These are phyloP conservation scores for Cotesia vestalis DNA, from an alignment of 1,140 invertebrate genomes.

Conservation along the genomic window DNA sequence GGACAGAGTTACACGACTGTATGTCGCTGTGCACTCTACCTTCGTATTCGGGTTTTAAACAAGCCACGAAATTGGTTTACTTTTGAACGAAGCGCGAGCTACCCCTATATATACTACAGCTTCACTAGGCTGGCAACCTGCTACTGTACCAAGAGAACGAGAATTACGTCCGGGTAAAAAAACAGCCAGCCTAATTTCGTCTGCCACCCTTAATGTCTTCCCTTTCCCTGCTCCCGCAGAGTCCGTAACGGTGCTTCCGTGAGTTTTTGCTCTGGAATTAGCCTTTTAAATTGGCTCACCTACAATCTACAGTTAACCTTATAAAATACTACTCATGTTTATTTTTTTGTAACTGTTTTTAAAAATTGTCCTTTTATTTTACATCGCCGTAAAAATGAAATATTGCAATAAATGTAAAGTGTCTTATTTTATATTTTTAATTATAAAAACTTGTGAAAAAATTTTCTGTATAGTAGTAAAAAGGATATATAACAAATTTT, in stretches of 20 bases:
- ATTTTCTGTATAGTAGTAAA: too few relatives aligned
- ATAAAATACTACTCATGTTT: background rate
- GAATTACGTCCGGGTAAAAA: slow-evolving; percentile 23
- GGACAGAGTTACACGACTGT: slow-evolving; percentile 47
- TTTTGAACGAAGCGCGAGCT: slow-evolving; percentile 46
- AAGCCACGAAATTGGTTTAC: slow-evolving; percentile 67
- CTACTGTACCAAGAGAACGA: background rate
- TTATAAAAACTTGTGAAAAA: too few relatives aligned
- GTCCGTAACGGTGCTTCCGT: background rate
- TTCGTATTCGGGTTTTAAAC: slow-evolving; percentile 61
- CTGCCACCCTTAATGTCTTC: background rate
- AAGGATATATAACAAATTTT: too few relatives aligned
- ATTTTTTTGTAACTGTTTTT: background rate
- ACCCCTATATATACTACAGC: background rate
- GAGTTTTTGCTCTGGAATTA: slow-evolving; percentile 19
- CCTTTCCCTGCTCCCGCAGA: background rate
- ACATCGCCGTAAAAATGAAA: too few relatives aligned
- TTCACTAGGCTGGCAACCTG: background rate
- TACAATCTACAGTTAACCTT: slow-evolving; percentile 8
- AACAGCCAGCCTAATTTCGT: slow-evolving; percentile 29
- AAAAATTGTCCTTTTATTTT: too few relatives aligned
- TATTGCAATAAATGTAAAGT: too few relatives aligned
- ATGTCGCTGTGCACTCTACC: slow-evolving; percentile 1
- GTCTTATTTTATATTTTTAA: too few relatives aligned
- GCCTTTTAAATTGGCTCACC: slow-evolving; percentile 29